phyloP scores from a whole-genome alignment of 2,888 invertebrate species.

The Pristionchus mayeri region DNA sequence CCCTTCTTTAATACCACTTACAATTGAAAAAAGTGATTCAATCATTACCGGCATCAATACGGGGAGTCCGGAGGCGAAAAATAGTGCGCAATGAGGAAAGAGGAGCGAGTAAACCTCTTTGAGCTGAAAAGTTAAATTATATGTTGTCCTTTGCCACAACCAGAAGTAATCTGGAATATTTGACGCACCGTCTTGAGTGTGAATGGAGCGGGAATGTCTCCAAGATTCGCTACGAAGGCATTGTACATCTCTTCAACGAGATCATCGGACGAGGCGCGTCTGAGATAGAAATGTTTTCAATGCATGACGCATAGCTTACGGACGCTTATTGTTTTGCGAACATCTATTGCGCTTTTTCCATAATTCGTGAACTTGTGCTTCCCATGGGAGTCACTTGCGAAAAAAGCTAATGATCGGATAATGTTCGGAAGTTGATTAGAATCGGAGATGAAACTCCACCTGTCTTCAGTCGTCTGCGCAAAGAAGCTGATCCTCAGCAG shows the following conservation, averaged over 20 bases:
- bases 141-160: too few relatives aligned
- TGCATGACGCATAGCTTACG: too few relatives aligned
- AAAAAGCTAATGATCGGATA: background rate
- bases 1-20: too few relatives aligned
- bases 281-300: too few relatives aligned
- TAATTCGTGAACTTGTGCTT: too few relatives aligned
- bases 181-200: background rate
- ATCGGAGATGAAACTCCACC: too few relatives aligned
- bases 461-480: background rate
- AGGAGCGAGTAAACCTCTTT: background rate
- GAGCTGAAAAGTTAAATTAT: constrained; percentile 10
- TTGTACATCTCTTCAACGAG: constrained; percentile 18
- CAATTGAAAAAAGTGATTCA: too few relatives aligned
- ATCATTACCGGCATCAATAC: constrained; percentile 4
- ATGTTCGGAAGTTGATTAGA: too few relatives aligned
- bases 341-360: too few relatives aligned
- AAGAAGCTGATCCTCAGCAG: background rate
- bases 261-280: background rate
- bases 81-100: constrained; percentile 34
- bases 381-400: too few relatives aligned
- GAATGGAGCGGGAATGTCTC: background rate
- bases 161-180: background rate
- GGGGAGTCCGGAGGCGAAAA: constrained; percentile 25
- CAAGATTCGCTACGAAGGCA: background rate
- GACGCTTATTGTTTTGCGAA: too few relatives aligned